A percentile compares a stretch with the other conserved stretches of the same genome.
Evolutionary conservation across 2,113 vertebrate species (phyloP).

Genomic region (Pangasianodon hypophthalmus): DNA sequence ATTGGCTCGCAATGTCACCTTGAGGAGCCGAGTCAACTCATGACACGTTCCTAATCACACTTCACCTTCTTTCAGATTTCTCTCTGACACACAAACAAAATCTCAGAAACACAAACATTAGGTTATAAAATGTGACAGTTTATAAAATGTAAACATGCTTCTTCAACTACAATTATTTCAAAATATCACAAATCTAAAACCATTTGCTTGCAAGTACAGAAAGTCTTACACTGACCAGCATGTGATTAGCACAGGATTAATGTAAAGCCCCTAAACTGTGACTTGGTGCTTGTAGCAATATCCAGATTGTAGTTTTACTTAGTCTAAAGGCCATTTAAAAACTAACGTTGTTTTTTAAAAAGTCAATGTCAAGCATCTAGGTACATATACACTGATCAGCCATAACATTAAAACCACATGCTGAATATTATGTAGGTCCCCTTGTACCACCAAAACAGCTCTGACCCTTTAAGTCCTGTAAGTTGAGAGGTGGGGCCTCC

Average conservation of each 20-base stretch:
- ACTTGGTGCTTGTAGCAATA: background rate
- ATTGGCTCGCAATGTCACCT: background rate
- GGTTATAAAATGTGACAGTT: constrained; percentile 4
- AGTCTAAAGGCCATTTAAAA: background rate
- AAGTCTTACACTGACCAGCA: background rate
- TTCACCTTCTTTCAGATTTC: background rate
- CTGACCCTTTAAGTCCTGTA: too few species aligned
- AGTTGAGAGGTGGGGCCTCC: too few species aligned
- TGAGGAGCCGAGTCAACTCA: background rate
- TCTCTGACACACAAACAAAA: background rate
- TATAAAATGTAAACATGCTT: constrained; percentile 35
- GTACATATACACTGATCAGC: background rate
- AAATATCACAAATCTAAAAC: background rate
- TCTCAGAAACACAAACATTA: background rate
- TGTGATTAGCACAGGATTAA: background rate
- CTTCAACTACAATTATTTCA: constrained; percentile 1
- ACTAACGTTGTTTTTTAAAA: background rate
- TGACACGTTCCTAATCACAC: background rate
- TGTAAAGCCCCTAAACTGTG: background rate
- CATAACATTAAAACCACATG: too few species aligned
- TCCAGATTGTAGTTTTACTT: background rate
- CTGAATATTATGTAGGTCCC: too few species aligned
- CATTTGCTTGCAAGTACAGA: background rate
- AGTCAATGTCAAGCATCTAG: background rate
- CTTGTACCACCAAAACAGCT: too few species aligned